Conservation (phyloP, 2,888 invertebrate genomes). For the Digitonthophagus gazella region DNA sequence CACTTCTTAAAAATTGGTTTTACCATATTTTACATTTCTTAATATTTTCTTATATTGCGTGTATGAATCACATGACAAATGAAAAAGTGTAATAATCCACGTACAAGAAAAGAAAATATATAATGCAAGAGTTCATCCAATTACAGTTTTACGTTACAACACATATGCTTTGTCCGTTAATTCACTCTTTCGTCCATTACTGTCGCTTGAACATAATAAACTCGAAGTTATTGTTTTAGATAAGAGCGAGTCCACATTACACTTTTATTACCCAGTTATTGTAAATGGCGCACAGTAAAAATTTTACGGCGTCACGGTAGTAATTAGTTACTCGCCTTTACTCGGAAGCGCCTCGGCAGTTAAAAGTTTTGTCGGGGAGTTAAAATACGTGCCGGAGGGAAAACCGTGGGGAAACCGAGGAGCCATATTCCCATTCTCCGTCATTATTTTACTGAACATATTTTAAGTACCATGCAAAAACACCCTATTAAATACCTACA, state of each 20-base stretch:
- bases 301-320: constrained; percentile 11
- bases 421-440: constrained; percentile 7
- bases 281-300: constrained; percentile 10
- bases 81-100: no score
- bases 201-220: neutral
- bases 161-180: neutral
- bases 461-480: no score
- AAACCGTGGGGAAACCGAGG: neutral
- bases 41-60: no score
- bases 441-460: constrained; percentile 6
- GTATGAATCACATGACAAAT: no score
- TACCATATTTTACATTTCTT: no score
- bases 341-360: constrained; percentile 2
- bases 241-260: constrained; percentile 6
- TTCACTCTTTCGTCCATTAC: neutral
- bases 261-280: constrained; percentile 14
- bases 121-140: no score
- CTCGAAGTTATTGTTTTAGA: constrained; percentile 9
- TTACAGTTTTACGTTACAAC: neutral
- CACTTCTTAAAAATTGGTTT: no score
- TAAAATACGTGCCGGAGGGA: constrained; percentile 12
- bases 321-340: constrained; percentile 10
- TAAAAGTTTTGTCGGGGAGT: constrained; percentile 12
- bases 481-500: no score
- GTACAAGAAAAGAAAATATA: no score